Percentiles rank a stretch among this genome's conserved stretches.
phyloP scores from a whole-genome alignment of 2,113 vertebrate species.

The Syrmaticus mikado region DNA sequence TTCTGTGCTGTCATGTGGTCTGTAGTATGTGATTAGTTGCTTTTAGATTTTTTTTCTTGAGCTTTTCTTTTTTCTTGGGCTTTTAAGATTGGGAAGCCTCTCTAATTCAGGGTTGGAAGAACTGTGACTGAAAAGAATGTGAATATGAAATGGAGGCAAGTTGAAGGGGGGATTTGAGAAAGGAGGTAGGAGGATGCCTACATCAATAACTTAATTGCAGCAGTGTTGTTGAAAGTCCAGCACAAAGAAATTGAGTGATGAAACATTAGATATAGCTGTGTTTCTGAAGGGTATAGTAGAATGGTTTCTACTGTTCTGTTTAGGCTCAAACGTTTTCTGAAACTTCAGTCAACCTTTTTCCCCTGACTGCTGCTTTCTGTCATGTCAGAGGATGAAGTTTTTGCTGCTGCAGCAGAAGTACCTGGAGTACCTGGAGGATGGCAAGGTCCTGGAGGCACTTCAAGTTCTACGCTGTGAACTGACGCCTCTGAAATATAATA shows the following conservation, averaged over 20 bases:
- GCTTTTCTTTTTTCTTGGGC: not conserved
- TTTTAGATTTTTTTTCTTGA: not conserved
- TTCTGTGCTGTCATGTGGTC: conserved; percentile 5
- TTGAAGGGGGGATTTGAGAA: not conserved
- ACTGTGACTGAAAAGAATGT: not conserved
- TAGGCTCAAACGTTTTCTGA: conserved; percentile 85
- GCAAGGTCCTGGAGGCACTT: conserved; percentile 95
- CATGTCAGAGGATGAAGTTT: conserved; percentile 96
- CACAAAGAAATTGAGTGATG: conserved; percentile 58
- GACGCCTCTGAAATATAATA: conserved; percentile 96
- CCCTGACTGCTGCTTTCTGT: conserved; percentile 84
- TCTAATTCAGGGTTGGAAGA: not conserved
- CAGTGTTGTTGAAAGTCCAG: conserved; percentile 16
- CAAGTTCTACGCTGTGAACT: conserved; percentile 93
- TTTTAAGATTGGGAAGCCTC: not conserved
- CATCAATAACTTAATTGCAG: not conserved
- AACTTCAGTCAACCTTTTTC: conserved; percentile 83
- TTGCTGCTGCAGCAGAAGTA: conserved; percentile 98
- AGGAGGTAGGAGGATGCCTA: not conserved
- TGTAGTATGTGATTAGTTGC: not conserved
- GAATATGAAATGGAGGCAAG: not conserved
- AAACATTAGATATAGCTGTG: conserved; percentile 69
- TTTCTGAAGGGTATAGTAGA: conserved; percentile 80
- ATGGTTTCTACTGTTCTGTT: conserved; percentile 84
- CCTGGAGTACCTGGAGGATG: conserved; percentile 96